These are phyloP conservation scores for Bimastos eiseni DNA, from an alignment of 2,888 invertebrate genomes.

Conservation along the genomic window DNA sequence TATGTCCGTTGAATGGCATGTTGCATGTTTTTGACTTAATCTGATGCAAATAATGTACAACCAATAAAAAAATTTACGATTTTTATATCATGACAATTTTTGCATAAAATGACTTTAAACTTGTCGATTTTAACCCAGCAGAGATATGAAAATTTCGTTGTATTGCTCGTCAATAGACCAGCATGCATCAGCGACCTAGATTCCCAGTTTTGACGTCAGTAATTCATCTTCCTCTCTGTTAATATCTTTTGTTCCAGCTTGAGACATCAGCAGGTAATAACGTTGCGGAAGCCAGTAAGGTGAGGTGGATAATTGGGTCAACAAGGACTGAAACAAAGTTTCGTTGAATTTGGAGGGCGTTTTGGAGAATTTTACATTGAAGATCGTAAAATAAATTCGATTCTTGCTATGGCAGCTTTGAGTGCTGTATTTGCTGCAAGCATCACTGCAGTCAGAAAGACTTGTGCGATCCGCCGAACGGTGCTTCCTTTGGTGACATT, in stretches of 20 bases:
- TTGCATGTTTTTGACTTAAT: no score
- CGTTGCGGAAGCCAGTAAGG: background rate
- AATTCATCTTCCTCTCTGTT: no score
- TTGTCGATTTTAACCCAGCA: no score
- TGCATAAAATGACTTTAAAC: no score
- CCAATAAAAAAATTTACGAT: no score
- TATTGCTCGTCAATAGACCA: no score
- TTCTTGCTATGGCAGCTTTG: background rate
- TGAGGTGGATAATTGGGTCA: background rate
- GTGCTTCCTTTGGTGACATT: background rate
- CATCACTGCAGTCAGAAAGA: background rate
- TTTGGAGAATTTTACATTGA: background rate
- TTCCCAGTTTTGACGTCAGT: no score
- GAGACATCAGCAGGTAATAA: background rate
- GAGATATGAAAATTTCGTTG: no score
- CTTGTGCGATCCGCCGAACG: slow-evolving; percentile 19
- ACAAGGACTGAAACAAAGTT: background rate
- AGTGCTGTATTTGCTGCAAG: background rate
- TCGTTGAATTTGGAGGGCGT: background rate
- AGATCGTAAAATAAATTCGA: background rate
- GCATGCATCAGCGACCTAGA: no score
- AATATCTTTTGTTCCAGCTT: background rate
- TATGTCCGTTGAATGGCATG: no score
- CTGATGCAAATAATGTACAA: no score
- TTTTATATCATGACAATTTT: no score